Evolutionary conservation across 92 coral and sea anemone species (phyloP).

Genomic region (Isaurus tuberculatus): DNA sequence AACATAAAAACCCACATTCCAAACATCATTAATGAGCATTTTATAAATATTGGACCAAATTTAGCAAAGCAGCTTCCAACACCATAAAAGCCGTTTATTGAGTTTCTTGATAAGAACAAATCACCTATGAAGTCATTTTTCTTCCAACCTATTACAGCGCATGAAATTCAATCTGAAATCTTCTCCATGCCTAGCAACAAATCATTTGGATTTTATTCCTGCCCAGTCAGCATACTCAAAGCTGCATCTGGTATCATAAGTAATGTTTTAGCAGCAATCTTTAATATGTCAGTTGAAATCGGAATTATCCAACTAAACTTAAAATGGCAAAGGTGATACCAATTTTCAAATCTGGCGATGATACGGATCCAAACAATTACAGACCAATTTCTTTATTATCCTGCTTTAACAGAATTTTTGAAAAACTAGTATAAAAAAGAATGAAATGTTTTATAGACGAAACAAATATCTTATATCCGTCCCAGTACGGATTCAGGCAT

Average conservation of each 20-base stretch:
- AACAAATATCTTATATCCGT: no score
- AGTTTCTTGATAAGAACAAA: conserved; percentile 23
- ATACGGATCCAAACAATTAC: no score
- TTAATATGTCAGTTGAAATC: no score
- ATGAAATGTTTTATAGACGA: no score
- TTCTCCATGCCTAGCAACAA: conserved; percentile 40
- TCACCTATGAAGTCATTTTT: conserved; percentile 35
- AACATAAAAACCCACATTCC: conserved; percentile 23
- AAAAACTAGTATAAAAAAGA: no score
- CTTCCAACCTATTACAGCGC: conserved; percentile 33
- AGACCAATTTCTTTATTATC: no score
- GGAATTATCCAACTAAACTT: no score
- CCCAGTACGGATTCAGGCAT: no score
- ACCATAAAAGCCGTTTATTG: conserved; percentile 22
- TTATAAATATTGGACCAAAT: conserved; percentile 36
- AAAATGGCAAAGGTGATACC: no score
- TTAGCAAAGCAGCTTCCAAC: conserved; percentile 40
- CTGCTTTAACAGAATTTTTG: no score
- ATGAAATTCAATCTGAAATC: conserved; percentile 50
- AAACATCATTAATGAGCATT: conserved; percentile 32
- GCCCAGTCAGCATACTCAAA: conserved; percentile 40
- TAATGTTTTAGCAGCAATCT: conserved; percentile 11
- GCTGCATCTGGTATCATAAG: conserved; percentile 27
- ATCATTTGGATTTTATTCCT: conserved; percentile 42
- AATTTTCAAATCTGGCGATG: no score